Conservation (phyloP, 2,113 vertebrate species). For the Hippoglossus stenolepis region DNA sequence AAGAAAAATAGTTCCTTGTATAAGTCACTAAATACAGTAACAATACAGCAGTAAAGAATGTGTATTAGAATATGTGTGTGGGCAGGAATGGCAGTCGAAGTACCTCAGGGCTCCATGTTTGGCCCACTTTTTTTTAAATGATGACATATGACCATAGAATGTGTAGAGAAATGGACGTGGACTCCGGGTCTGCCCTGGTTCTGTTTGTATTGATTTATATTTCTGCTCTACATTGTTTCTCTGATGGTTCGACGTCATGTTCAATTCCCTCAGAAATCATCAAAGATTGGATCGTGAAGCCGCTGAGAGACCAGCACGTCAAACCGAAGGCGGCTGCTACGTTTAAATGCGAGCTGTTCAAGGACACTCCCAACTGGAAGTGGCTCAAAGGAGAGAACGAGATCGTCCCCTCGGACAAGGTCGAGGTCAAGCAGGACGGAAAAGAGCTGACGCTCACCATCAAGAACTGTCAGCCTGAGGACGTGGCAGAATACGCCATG, state of each 20-base stretch:
- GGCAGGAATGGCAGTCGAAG: neutral
- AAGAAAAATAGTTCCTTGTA: constrained; percentile 49
- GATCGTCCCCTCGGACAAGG: constrained; percentile 90
- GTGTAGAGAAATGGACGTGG: no score
- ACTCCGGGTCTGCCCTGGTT: neutral
- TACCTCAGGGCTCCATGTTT: neutral
- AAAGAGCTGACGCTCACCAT: constrained; percentile 88
- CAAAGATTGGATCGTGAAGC: constrained; percentile 95
- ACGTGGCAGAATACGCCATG: constrained; percentile 90
- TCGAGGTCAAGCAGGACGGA: constrained; percentile 91
- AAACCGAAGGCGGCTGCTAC: constrained; percentile 92
- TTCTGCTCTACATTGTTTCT: neutral
- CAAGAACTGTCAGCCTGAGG: constrained; percentile 92
- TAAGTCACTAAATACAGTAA: neutral
- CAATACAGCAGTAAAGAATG: neutral
- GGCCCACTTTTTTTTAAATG: no score
- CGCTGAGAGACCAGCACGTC: constrained; percentile 95
- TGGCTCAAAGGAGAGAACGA: constrained; percentile 96
- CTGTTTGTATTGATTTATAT: neutral
- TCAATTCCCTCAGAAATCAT: constrained; percentile 87
- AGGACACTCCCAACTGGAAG: constrained; percentile 94
- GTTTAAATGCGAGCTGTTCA: constrained; percentile 90
- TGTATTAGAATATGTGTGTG: no score
- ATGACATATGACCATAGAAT: no score
- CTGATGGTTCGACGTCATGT: neutral